phyloP scores from a whole-genome alignment of 2,888 invertebrate genomes.

The Cybosia mesomella region DNA sequence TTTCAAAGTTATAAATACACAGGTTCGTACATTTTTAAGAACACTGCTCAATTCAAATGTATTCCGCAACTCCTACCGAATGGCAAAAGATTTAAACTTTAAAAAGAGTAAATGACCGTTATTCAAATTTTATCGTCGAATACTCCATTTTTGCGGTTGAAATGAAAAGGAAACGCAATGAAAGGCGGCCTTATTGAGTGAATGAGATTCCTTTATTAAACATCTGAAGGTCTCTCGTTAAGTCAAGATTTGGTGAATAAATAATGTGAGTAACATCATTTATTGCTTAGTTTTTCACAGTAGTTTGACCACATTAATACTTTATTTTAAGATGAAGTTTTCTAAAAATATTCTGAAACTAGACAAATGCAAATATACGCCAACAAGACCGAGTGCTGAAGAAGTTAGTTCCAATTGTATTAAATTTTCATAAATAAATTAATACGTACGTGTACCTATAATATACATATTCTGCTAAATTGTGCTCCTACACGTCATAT shows the following conservation, averaged over 20 bases:
- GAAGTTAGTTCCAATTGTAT: not conserved
- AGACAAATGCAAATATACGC: not conserved
- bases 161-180: slow-evolving; percentile 64
- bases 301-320: not conserved
- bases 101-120: slow-evolving; percentile 62
- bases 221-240: slow-evolving; percentile 43
- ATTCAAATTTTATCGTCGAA: slow-evolving; percentile 69
- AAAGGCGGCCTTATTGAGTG: slow-evolving; percentile 55
- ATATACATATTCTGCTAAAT: too few relatives aligned
- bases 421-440: not conserved
- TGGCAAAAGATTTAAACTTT: slow-evolving; percentile 54
- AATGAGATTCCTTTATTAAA: slow-evolving; percentile 60
- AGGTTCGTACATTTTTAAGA: slow-evolving; percentile 20
- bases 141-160: slow-evolving; percentile 57
- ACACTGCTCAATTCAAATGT: slow-evolving; percentile 30
- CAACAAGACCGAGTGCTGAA: not conserved
- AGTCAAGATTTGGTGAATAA: slow-evolving; percentile 36
- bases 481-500: too few relatives aligned
- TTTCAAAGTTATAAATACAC: slow-evolving; percentile 22
- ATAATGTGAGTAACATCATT: slow-evolving; percentile 38
- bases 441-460: not conserved
- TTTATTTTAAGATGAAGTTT: not conserved
- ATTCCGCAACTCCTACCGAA: slow-evolving; percentile 36
- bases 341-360: not conserved
- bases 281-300: slow-evolving; percentile 11